Evolutionary conservation across 2,888 invertebrate genomes (phyloP).

Genomic region (Unio pictorum): DNA sequence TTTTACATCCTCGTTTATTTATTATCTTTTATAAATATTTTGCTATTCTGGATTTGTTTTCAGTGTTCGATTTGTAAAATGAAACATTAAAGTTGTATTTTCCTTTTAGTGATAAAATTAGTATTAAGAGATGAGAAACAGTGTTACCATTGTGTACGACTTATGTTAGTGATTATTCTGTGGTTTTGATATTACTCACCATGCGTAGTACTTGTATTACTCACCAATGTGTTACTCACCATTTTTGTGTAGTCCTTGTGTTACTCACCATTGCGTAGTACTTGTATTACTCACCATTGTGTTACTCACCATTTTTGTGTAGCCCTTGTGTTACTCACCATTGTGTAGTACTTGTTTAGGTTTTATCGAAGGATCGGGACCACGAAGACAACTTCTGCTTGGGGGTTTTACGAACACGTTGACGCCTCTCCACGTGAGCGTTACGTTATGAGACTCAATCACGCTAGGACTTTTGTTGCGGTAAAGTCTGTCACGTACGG

Average conservation of each 20-base stretch:
- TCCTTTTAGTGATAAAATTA: no score
- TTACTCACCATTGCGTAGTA: background rate
- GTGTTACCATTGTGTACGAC: background rate
- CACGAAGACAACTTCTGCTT: conserved; percentile 13
- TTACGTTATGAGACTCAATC: conserved; percentile 2
- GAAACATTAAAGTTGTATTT: no score
- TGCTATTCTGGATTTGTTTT: no score
- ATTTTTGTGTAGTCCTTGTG: conserved; percentile 16
- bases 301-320: background rate
- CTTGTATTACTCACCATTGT: background rate
- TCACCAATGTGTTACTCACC: conserved; percentile 6
- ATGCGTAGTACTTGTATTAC: background rate
- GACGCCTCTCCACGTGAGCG: conserved; percentile 24
- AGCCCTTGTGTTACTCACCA: conserved; percentile 8
- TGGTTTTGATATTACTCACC: background rate
- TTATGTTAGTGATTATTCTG: no score
- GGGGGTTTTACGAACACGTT: conserved; percentile 20
- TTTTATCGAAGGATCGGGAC: background rate
- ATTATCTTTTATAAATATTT: no score
- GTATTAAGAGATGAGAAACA: background rate
- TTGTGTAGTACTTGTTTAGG: conserved; percentile 24
- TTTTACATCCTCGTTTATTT: no score
- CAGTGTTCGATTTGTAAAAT: no score
- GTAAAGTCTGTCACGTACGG: no score
- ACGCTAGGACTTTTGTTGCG: no score